phyloP scores from a whole-genome alignment of 2,113 vertebrate species.

The Morphnarchus princeps region DNA sequence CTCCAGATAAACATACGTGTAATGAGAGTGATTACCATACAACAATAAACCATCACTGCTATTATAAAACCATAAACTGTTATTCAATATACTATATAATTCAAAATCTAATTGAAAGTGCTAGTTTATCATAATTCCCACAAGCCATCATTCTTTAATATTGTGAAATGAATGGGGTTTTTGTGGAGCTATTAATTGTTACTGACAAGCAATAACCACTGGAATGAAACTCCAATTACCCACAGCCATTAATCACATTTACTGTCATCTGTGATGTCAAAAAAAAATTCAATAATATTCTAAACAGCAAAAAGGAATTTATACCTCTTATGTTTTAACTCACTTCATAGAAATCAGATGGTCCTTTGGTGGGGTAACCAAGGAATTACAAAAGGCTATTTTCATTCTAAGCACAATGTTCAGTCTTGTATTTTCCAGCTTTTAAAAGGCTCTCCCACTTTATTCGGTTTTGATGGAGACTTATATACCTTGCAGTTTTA shows the following conservation, averaged over 20 bases:
- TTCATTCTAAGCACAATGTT: neutral
- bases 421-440: neutral
- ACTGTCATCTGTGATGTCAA: slow-evolving; percentile 75
- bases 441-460: neutral
- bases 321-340: slow-evolving; percentile 14
- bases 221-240: slow-evolving; percentile 84
- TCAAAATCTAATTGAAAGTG: slow-evolving; percentile 75
- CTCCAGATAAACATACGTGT: slow-evolving; percentile 59
- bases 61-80: slow-evolving; percentile 75
- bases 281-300: slow-evolving; percentile 65
- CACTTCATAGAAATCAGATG: slow-evolving; percentile 31
- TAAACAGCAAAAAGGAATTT: slow-evolving; percentile 56
- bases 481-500: neutral
- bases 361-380: slow-evolving; percentile 1
- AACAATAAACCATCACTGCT: slow-evolving; percentile 65
- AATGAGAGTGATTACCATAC: slow-evolving; percentile 64
- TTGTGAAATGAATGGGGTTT: slow-evolving; percentile 72
- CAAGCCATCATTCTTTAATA: slow-evolving; percentile 73
- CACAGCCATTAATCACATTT: slow-evolving; percentile 83
- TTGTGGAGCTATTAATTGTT: slow-evolving; percentile 79
- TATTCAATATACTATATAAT: slow-evolving; percentile 74
- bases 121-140: slow-evolving; percentile 75
- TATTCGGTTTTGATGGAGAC: neutral
- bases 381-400: neutral
- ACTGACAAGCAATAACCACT: slow-evolving; percentile 81